These are phyloP conservation scores for Egretta garzetta DNA, from an alignment of 2,113 vertebrate species.

Conservation along the genomic window DNA sequence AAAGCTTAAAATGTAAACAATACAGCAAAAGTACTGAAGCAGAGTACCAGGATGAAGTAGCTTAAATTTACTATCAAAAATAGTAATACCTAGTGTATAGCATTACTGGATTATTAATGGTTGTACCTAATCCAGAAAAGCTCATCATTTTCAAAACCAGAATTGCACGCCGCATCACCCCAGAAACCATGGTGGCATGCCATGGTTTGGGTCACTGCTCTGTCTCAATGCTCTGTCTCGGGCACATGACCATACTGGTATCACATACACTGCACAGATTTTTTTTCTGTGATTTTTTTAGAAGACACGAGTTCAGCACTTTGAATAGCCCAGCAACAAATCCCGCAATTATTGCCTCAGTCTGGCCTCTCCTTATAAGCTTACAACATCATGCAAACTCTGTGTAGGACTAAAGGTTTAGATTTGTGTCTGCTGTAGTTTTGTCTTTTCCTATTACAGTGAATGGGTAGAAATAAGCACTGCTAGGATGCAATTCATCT, in stretches of 20 bases:
- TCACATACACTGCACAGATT: neutral
- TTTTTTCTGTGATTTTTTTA: neutral
- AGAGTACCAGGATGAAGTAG: neutral
- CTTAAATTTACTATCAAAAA: neutral
- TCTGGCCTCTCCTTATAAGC: neutral
- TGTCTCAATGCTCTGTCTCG: too few relatives aligned
- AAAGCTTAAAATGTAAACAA: neutral
- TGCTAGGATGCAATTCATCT: neutral
- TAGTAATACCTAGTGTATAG: neutral
- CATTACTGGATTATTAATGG: neutral
- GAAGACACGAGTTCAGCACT: neutral
- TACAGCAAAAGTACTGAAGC: neutral
- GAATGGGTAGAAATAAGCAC: neutral
- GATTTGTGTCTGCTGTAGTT: neutral
- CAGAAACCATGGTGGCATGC: neutral
- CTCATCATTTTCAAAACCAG: neutral
- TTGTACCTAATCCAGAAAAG: neutral
- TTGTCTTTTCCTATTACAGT: neutral
- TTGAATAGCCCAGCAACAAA: neutral
- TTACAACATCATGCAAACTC: neutral
- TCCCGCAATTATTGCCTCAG: neutral
- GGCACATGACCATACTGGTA: fast-evolving
- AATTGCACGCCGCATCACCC: neutral
- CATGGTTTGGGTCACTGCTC: neutral
- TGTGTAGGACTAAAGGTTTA: neutral